A percentile compares a stretch with the other conserved stretches of the same genome.
Evolutionary conservation across 2,888 invertebrate genomes (phyloP).

Genomic region (Ectobius pallidus): DNA sequence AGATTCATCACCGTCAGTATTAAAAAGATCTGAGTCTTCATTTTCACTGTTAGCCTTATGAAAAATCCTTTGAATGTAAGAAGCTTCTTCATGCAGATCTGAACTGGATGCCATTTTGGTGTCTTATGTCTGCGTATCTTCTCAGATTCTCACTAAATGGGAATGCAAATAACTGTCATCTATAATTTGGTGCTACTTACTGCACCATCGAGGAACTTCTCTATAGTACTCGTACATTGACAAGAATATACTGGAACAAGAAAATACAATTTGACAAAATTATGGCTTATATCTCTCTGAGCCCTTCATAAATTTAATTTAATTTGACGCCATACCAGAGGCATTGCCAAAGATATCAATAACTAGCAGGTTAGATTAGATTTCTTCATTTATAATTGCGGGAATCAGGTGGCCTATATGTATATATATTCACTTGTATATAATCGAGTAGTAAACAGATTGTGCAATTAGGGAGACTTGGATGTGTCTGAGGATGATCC

Average conservation of each 20-base stretch:
- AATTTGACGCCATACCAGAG: too few species aligned
- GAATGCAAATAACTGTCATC: neutral
- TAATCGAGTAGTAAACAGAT: too few species aligned
- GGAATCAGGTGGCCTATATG: too few species aligned
- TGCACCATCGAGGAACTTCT: neutral
- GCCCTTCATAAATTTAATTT: neutral
- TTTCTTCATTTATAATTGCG: too few species aligned
- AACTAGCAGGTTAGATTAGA: too few species aligned
- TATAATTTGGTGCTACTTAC: neutral
- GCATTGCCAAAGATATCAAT: too few species aligned
- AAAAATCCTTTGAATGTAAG: too few species aligned
- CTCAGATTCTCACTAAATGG: neutral
- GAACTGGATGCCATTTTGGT: neutral
- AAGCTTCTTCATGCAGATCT: neutral
- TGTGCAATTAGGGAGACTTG: too few species aligned
- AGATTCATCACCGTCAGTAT: constrained; percentile 7
- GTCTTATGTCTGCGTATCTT: constrained; percentile 1
- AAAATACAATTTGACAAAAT: neutral
- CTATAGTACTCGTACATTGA: too few species aligned
- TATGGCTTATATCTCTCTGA: constrained; percentile 2
- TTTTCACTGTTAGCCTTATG: too few species aligned
- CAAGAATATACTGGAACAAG: neutral
- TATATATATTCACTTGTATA: too few species aligned
- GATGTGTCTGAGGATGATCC: too few species aligned
- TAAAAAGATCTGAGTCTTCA: neutral